Evolutionary conservation across 2,888 invertebrate genomes (phyloP), one percentile per base, ranked within the genome.

Genomic region (Lucinisca nassula): DNA sequence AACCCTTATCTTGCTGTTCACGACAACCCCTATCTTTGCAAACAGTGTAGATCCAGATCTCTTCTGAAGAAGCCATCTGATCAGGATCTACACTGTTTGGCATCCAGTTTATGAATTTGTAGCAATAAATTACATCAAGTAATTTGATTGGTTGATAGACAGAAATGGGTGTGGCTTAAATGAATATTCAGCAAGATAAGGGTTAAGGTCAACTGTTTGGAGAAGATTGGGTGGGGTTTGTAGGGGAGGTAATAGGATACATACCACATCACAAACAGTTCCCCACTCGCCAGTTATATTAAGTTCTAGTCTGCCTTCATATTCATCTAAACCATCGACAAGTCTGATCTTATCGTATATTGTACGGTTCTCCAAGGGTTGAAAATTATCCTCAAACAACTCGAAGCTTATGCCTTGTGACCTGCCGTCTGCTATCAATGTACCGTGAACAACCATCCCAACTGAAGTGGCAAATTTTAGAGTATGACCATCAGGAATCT

Each of bases 401-500:
- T 83, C 91, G 82, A 92, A 94, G 61, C n/a, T 74, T 45, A 89
- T 93, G 12, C 55, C 35, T 61, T 27, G 80, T n/a, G 55, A 76
- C 24, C 83, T 88, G 17, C 96, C 96, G 91, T 96, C 96, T 37
- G 96, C 95, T 98, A 98, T 84, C 70, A 99, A 96, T 95, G 98
- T 98, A 0, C 99, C 99, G 61, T 99, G 99, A 1, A 99, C 98
- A 98, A 99, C 98, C 97, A 99, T 98, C 12, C 96, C 96, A 80
- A 99, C 98, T 35, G 98, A 96, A 0, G 99, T 98, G 80, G 98
- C 98, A 96, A 99, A 99, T 91, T 97, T 96, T 24, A 99, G 96
- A 0, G 97, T 98, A 0, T 99, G 98, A 0, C 99, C 99, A 0
- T 98, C 98, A 85, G 98, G 98, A 1, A 99, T 97, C 21, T 98